phyloP scores from a whole-genome alignment of 2,113 vertebrate species.

The Oreochromis tanganicae region DNA sequence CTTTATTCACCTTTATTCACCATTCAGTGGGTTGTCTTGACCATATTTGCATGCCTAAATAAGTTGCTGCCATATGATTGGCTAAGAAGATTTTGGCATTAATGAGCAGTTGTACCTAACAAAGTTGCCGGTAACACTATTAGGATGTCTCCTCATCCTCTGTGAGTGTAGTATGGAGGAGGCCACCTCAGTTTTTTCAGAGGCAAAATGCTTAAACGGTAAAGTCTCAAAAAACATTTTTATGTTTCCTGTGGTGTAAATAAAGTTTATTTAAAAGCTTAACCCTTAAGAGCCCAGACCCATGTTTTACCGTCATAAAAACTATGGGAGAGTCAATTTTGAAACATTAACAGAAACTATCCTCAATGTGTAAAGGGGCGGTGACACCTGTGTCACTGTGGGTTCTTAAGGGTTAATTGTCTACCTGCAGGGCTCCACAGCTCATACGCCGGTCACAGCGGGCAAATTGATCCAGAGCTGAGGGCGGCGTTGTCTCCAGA shows the following conservation, averaged over 20 bases:
- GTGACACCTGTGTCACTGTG: too few relatives aligned
- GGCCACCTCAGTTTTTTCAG: background rate
- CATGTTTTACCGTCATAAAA: too few relatives aligned
- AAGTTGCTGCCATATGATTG: background rate
- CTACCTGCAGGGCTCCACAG: constrained; percentile 69
- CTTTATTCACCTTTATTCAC: background rate
- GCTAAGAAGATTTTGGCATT: background rate
- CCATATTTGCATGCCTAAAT: background rate
- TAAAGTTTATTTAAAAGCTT: background rate
- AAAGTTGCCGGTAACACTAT: background rate
- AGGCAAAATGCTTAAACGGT: background rate
- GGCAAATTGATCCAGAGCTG: constrained; percentile 78
- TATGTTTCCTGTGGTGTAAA: background rate
- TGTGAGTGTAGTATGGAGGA: background rate
- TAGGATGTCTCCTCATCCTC: background rate
- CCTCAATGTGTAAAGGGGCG: too few relatives aligned
- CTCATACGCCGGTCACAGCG: constrained; percentile 63
- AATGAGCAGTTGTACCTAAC: background rate
- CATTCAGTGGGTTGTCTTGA: background rate
- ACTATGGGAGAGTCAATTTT: too few relatives aligned
- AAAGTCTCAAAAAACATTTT: background rate
- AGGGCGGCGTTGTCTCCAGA: constrained; percentile 84
- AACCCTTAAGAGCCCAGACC: too few relatives aligned
- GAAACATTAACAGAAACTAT: too few relatives aligned
- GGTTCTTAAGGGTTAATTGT: too few relatives aligned